A percentile compares a stretch with the other conserved stretches of the same genome.
Conservation (phyloP, 1,140 invertebrate genomes). For the Zaprionus tsacasi region DNA sequence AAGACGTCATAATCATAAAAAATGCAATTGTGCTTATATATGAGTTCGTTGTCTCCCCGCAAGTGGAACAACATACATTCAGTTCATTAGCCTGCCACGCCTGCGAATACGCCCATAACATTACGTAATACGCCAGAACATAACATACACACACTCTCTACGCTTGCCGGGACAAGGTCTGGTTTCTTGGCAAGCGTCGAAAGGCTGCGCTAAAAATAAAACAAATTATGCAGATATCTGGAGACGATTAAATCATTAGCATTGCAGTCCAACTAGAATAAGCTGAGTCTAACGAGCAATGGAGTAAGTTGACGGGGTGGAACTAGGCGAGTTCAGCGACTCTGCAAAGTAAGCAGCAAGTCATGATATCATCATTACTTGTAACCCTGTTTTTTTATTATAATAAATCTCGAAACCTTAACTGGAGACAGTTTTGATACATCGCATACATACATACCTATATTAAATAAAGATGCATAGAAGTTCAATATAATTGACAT, state of each 20-base stretch:
- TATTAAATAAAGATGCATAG: too few species aligned
- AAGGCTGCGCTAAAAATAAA: slow-evolving; percentile 39
- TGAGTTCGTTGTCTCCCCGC: slow-evolving; percentile 5
- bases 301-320: neutral
- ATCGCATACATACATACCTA: too few species aligned
- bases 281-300: neutral
- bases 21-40: slow-evolving; percentile 64
- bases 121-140: neutral
- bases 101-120: slow-evolving; percentile 16
- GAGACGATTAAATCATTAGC: slow-evolving; percentile 66
- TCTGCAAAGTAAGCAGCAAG: neutral
- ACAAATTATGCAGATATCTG: slow-evolving; percentile 71
- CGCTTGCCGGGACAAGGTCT: slow-evolving; percentile 19
- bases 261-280: slow-evolving; percentile 34
- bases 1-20: slow-evolving; percentile 67
- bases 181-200: slow-evolving; percentile 50
- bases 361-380: slow-evolving; percentile 16
- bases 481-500: too few species aligned
- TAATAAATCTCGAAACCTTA: neutral
- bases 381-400: neutral
- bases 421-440: neutral
- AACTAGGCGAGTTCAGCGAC: slow-evolving; percentile 10
- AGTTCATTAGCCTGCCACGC: slow-evolving; percentile 60
- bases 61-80: slow-evolving; percentile 58
- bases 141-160: neutral